Base-by-base conservation (phyloP, 2,113 vertebrate species). In the Pardalotus punctatus region DNA sequence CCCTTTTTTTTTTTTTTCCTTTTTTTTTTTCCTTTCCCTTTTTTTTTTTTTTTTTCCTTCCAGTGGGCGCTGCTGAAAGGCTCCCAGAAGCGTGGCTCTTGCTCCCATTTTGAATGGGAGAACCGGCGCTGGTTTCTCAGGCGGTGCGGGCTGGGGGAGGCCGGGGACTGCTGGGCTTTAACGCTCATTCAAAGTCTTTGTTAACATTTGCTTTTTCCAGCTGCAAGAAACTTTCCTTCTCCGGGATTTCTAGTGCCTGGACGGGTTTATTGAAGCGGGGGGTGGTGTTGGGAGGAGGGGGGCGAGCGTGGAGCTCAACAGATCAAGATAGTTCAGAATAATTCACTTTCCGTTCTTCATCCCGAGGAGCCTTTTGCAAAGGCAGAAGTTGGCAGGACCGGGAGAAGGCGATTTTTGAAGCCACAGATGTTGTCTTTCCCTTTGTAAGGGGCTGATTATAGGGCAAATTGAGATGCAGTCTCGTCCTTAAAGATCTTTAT, bases 211-310 rank as follows among this genome's bases (percentile, higher is more conserved):
- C 13, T 58, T 96, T 96, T 96, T 92, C 73, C 96, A 97, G 94
- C 71, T 96, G 94, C 94, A 87, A 96, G 93, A 98, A 98, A 98
- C 96, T 98, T 98, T 97, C 57, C 79, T 96, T 85, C 82, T 90
- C 89, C 81, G 58, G 88, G 82, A 91, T 95, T 96, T 96, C 54
- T 53, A 93, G 91, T 38, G 71, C 45, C 86, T 73, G 73, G 56
- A 72, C 64, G 70, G 74, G 65, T 66, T 96, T 95, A 74, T 70
- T 70, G 88, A 69, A 81, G 33, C 33, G 14, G 53, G 61, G 85
- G 90, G 27, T 50, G 66, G 71, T 76, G 60, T 18, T 51, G 54
- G 62, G 72, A 47, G 40, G 66, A 64, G 38, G 56, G 54, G 73
- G 28, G 12, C 19, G 5, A 74, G 18, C 4, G 3, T 61, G 51